Conservation (phyloP, 2,888 invertebrate genomes). For the Caenorhabditis zanzibari region DNA sequence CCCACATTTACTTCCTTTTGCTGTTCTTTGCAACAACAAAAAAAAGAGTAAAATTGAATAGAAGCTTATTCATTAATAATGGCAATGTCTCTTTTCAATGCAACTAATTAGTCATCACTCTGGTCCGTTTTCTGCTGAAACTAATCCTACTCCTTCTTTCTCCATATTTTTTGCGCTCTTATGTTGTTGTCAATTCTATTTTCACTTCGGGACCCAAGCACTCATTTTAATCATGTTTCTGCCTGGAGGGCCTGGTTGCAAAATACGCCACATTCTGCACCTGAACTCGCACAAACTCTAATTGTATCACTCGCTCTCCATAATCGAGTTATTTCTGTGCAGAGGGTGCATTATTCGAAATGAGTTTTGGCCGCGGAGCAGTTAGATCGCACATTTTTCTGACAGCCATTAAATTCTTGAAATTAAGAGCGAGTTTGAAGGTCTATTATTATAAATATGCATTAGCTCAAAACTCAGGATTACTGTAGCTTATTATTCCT, state of each 20-base stretch:
- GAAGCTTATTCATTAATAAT: slow-evolving; percentile 54
- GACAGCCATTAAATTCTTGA: too few species aligned
- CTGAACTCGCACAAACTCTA: slow-evolving; percentile 16
- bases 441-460: too few species aligned
- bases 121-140: slow-evolving; percentile 36
- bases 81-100: slow-evolving; percentile 45
- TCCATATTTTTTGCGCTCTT: too few species aligned
- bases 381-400: too few species aligned
- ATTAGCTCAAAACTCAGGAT: too few species aligned
- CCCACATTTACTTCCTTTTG: slow-evolving; percentile 5
- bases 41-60: slow-evolving; percentile 1
- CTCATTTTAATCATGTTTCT: slow-evolving; percentile 13
- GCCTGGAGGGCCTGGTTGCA: slow-evolving; percentile 17
- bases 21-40: not conserved
- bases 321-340: not conserved
- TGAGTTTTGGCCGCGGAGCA: too few species aligned
- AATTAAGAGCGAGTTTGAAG: too few species aligned
- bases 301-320: slow-evolving; percentile 12
- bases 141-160: slow-evolving; percentile 24
- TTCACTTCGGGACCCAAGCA: not conserved
- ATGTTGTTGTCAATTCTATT: not conserved
- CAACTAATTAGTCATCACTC: slow-evolving; percentile 49
- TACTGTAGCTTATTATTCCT: too few species aligned
- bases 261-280: slow-evolving; percentile 34
- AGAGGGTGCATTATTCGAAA: not conserved